Base-by-base conservation (phyloP, 2,113 vertebrate species). In the Numida meleagris region DNA sequence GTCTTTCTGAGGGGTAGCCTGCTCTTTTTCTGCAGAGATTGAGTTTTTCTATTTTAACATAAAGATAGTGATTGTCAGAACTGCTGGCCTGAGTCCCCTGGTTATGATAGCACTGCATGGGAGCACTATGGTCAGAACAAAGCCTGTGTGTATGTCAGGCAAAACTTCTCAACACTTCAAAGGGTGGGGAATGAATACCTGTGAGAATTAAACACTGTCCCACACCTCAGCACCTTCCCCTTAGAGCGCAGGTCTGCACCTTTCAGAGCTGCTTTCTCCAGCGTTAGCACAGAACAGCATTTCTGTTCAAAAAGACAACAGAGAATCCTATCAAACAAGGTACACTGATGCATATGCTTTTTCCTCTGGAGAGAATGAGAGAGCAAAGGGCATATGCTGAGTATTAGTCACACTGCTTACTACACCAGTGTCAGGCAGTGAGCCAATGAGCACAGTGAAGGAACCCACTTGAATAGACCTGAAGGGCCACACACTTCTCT, bases 381-480 rank as follows among this genome's bases (percentile, higher is more conserved):
- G 89, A 38, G 82, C 88, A 88, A 95, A 91, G 82, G 91, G 84
- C 89, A 85, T 72, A 82, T 93, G 90, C 46, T n/a, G 6, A 20
- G 12, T 68, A 61, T 93, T 94, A 94, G 76, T 95, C 95, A 95
- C 18, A 23, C 12, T 75, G 45, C 92, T 93, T 36, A 70, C 81
- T 90, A 89, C 46, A 42, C 17, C 7, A 0, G 29, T 63, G 55
- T 58, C 63, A 77, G 82, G 89, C 27, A 10, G 53, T 77, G 86
- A 61, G 81, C 55, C 84, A 70, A 27, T 57, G 40, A 80, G 73
- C 42, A 15, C 58, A 16, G 38, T 3, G 42, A 57, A 92, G 79
- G 62, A 93, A 50, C 55, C 50, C 62, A 45, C 51, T 77, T 58
- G 33, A 80, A 62, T n/a, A 80, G 55, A 88, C 63, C 46, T 76